Conservation (phyloP, 2,888 invertebrate genomes). For the Callosobruchus maculatus region DNA sequence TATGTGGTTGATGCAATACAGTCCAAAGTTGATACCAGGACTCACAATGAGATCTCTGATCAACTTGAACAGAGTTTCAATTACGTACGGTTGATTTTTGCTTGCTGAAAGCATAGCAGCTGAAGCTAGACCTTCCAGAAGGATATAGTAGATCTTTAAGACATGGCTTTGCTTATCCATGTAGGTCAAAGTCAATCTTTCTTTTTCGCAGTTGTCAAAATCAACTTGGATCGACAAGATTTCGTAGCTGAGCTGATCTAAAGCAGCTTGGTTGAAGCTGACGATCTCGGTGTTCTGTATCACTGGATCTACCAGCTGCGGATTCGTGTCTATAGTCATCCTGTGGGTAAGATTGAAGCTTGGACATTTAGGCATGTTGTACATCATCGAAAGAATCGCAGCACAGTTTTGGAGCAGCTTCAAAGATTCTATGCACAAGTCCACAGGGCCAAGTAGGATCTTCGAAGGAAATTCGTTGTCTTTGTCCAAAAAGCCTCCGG, state of each 20-base stretch:
- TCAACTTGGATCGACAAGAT: slow-evolving; percentile 55
- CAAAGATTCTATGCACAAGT: slow-evolving; percentile 74
- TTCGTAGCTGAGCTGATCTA: slow-evolving; percentile 63
- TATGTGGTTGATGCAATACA: slow-evolving; percentile 89
- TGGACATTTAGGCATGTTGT: slow-evolving; percentile 91
- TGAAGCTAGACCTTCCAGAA: slow-evolving; percentile 81
- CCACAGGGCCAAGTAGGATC: slow-evolving; percentile 41
- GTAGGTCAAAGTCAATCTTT: slow-evolving; percentile 57
- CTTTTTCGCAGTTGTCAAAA: slow-evolving; percentile 46
- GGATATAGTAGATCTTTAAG: slow-evolving; percentile 84
- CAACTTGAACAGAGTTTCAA: slow-evolving; percentile 84
- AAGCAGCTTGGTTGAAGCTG: slow-evolving; percentile 59
- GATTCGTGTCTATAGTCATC: slow-evolving; percentile 72
- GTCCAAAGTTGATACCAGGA: slow-evolving; percentile 85
- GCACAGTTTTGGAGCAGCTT: slow-evolving; percentile 84
- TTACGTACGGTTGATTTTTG: slow-evolving; percentile 74
- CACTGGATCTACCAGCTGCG: slow-evolving; percentile 80
- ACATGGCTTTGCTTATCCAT: slow-evolving; percentile 80
- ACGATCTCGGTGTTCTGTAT: slow-evolving; percentile 62
- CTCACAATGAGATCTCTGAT: slow-evolving; percentile 71
- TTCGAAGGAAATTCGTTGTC: slow-evolving; percentile 37
- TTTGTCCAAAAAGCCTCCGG: slow-evolving; percentile 33
- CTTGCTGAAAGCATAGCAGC: slow-evolving; percentile 77
- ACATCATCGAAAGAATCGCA: slow-evolving; percentile 86
- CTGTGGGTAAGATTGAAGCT: slow-evolving; percentile 86